phyloP scores from a whole-genome alignment of 2,888 invertebrate genomes.

The Pseudococcus longispinus region DNA sequence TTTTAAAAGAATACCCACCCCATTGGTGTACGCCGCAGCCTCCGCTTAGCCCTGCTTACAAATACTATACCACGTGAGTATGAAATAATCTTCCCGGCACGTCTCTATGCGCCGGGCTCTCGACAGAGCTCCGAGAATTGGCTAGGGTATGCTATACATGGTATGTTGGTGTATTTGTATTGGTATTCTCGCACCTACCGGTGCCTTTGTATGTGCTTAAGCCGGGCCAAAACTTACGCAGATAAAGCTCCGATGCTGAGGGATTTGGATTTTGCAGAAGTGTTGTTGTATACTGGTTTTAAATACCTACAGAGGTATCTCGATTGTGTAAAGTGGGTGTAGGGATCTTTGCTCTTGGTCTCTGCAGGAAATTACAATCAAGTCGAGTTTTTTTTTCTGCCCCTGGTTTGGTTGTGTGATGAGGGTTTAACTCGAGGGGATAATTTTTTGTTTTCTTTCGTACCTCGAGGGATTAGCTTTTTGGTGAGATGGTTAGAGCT shows the following conservation, averaged over 20 bases:
- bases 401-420: background rate
- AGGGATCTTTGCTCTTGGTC: background rate
- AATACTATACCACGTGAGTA: background rate
- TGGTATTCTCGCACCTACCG: background rate
- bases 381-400: background rate
- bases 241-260: background rate
- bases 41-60: background rate
- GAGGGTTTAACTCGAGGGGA: background rate
- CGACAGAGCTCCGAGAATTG: too few species aligned
- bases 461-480: background rate
- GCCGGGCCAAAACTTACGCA: background rate
- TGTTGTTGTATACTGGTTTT: background rate
- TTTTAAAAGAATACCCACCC: conserved; percentile 41
- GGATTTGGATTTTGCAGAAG: background rate
- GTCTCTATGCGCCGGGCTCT: background rate
- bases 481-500: too few species aligned
- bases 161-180: background rate
- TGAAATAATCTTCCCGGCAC: background rate
- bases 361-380: background rate
- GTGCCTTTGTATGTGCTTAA: background rate
- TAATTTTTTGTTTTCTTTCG: background rate
- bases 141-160: background rate
- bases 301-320: background rate
- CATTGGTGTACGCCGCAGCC: background rate
- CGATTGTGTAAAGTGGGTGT: too few species aligned